Evolutionary conservation across 2,888 invertebrate genomes (phyloP).

Genomic region (Oeneis ivallda): DNA sequence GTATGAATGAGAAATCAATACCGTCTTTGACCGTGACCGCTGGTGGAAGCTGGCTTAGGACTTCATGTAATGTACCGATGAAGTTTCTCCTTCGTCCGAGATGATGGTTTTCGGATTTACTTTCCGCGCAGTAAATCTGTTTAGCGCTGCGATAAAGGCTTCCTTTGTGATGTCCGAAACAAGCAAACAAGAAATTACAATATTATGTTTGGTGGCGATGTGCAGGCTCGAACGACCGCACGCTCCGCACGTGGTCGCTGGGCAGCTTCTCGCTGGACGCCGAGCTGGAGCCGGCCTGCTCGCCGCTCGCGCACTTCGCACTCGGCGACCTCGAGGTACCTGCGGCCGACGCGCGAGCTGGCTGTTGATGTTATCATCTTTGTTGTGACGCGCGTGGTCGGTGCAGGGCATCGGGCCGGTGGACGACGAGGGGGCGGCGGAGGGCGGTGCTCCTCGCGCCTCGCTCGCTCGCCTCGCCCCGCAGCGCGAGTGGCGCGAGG

Average conservation of each 20-base stretch:
- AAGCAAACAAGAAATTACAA: too few species aligned
- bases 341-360: too few species aligned
- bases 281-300: conserved; percentile 66
- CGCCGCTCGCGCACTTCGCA: conserved; percentile 65
- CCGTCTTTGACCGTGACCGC: too few species aligned
- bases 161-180: too few species aligned
- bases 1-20: too few species aligned
- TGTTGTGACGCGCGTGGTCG: neutral
- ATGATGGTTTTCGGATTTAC: too few species aligned
- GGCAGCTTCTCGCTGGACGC: conserved; percentile 82
- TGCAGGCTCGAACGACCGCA: conserved; percentile 90
- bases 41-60: too few species aligned
- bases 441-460: conserved; percentile 68
- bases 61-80: too few species aligned
- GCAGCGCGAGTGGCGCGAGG: conserved; percentile 67
- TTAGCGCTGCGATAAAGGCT: too few species aligned
- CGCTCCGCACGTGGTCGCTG: conserved; percentile 89
- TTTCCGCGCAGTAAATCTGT: too few species aligned
- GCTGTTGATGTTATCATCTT: neutral
- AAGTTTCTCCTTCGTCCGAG: too few species aligned
- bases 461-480: conserved; percentile 55
- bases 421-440: conserved; percentile 43
- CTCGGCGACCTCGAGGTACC: conserved; percentile 56
- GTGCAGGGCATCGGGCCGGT: conserved; percentile 47
- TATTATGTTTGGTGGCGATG: too few species aligned